Base-by-base conservation (phyloP, 1,140 invertebrate genomes). In the Frieseomelitta varia region DNA sequence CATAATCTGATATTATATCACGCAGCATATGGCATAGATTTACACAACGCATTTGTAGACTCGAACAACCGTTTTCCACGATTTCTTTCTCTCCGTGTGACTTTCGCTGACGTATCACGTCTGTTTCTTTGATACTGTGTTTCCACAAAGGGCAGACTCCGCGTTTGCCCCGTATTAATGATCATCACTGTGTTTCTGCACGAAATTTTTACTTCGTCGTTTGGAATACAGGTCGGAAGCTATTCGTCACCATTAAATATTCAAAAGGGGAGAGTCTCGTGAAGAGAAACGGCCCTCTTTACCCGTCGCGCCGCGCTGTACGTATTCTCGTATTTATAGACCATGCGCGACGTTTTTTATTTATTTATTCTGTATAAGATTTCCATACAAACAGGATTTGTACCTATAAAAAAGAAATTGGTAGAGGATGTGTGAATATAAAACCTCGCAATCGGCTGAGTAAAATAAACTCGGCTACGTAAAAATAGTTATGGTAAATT, bases 351-450 rank as follows among this genome's bases (percentile, higher is more conserved):
- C 30, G 56, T 67, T 84, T 81, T 85, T 81, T 85, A 87, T 87
- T 85, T 85, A 87, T 87, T 81, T 87, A 87, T 87, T 85, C 85
- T 68, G 30, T 79, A 30, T 39, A 77, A 81, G 74, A 87, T 87
- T 87, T 85, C 76, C 85, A 87, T 85, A 81, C 77, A 87, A 85
- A 61, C 67, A 85, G 74, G 56, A 85, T 85, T 85, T 81, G 80
- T 80, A 55, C 65, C 55, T 61, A 19, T 27, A 24, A 24, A 51
- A 53, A 34, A 30, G 51, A 19, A 24, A 2, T 15, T 65, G 63
- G 53, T 58, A 21, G 27, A 30, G 19, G 19, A 12, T 19, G 27
- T 15, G 63, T 56, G 81, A 68, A 77, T 77, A 75, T 68, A 51
- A 47, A 78, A 19, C 4, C 6, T 47, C 10, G 30, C 51, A 19